These are phyloP conservation scores for Neoascia interrupta DNA, from an alignment of 2,888 invertebrate genomes.

Conservation along the genomic window DNA sequence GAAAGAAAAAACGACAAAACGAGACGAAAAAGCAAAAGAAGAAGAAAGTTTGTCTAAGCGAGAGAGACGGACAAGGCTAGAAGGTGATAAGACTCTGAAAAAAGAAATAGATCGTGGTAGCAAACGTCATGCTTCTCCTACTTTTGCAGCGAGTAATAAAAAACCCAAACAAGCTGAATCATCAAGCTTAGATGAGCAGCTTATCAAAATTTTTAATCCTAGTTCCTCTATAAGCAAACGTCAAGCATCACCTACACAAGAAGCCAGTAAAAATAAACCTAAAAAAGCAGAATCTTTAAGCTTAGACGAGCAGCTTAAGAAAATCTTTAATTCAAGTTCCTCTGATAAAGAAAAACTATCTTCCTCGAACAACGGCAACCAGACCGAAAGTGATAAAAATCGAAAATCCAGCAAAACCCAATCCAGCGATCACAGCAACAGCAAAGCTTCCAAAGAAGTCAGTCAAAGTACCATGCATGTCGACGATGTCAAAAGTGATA, in stretches of 20 bases:
- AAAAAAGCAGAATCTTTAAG: background rate
- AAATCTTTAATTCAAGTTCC: constrained; percentile 5
- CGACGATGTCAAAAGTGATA: background rate
- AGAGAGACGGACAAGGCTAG: too few species aligned
- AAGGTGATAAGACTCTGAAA: too few species aligned
- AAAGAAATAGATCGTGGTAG: too few species aligned
- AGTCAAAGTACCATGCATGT: background rate
- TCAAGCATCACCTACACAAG: background rate
- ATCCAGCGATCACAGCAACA: background rate
- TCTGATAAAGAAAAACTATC: background rate
- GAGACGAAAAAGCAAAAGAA: too few species aligned
- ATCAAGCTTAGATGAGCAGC: constrained; percentile 21
- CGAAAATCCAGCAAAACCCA: background rate
- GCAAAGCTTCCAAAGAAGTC: background rate
- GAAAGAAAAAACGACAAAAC: constrained; percentile 13
- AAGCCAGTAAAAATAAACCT: constrained; percentile 6
- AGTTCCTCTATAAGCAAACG: background rate
- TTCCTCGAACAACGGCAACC: background rate
- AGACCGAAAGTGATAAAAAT: too few species aligned
- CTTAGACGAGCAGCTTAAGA: constrained; percentile 19
- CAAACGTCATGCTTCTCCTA: too few species aligned
- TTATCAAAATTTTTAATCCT: constrained; percentile 6
- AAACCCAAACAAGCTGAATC: background rate
- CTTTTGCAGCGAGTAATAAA: constrained; percentile 1
- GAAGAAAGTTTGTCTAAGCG: too few species aligned